A percentile compares a stretch with the other conserved stretches of the same genome.
These are phyloP conservation scores for Hiodon alosoides DNA, from an alignment of 2,113 vertebrate species.

Conservation along the genomic window DNA sequence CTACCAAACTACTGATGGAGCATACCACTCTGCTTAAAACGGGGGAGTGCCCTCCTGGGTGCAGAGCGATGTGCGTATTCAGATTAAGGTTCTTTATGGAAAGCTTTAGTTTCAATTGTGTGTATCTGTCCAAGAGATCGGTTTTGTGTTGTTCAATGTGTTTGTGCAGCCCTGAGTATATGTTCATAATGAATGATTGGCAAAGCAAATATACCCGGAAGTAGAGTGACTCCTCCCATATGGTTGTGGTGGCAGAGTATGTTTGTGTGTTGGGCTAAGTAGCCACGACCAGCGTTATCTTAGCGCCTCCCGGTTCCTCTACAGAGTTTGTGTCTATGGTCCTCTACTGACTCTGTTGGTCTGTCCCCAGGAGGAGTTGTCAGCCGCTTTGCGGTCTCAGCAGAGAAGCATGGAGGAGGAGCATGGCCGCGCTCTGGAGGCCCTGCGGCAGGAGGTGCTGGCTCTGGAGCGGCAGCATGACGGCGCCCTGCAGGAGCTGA, in stretches of 20 bases:
- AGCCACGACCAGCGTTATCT: no score
- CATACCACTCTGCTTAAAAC: no score
- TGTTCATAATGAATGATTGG: background rate
- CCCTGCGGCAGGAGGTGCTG: conserved; percentile 61
- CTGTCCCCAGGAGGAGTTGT: conserved; percentile 52
- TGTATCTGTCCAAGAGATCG: background rate
- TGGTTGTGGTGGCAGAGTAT: no score
- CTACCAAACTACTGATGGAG: no score
- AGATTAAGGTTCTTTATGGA: background rate
- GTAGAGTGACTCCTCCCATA: no score
- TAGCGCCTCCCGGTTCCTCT: background rate
- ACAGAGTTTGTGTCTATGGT: background rate
- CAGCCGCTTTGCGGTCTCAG: conserved; percentile 49
- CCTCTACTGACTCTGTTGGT: conserved; percentile 15
- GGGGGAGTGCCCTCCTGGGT: no score
- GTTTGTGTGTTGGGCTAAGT: no score
- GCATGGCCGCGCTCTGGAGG: conserved; percentile 57
- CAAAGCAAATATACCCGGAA: background rate
- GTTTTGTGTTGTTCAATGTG: background rate
- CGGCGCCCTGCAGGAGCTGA: conserved; percentile 60
- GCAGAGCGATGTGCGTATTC: no score
- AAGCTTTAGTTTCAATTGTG: background rate
- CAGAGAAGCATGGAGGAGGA: conserved; percentile 62
- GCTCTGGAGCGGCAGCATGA: conserved; percentile 65
- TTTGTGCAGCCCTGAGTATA: background rate